Conservation (phyloP, 2,888 invertebrate genomes). For the Teinopalpus imperialis region DNA sequence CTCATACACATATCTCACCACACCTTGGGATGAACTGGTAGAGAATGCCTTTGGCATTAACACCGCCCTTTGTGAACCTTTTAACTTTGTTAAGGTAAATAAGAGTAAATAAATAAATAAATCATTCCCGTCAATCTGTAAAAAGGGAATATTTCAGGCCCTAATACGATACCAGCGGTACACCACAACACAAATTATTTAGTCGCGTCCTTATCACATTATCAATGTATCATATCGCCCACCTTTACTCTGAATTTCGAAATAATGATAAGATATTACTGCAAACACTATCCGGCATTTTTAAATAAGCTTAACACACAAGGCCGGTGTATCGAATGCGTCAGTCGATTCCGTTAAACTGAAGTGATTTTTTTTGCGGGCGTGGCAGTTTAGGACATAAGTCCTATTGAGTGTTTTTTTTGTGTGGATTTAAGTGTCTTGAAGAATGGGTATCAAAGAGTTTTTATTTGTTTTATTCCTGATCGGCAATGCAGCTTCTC, state of each 20-base stretch:
- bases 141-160: not conserved
- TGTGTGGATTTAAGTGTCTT: constrained; percentile 35
- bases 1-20: too few relatives aligned
- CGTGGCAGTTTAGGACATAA: constrained; percentile 26
- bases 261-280: constrained; percentile 62
- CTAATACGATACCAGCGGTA: constrained; percentile 4
- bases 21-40: too few relatives aligned
- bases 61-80: too few relatives aligned
- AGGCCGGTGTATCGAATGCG: constrained; percentile 44
- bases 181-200: constrained; percentile 13
- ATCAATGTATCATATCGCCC: constrained; percentile 46
- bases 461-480: constrained; percentile 40
- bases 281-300: constrained; percentile 42
- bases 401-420: constrained; percentile 30
- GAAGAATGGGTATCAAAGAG: constrained; percentile 47
- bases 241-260: constrained; percentile 72
- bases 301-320: constrained; percentile 45
- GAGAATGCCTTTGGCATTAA: too few relatives aligned
- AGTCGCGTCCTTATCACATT: constrained; percentile 27
- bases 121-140: too few relatives aligned
- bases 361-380: constrained; percentile 28
- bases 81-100: too few relatives aligned
- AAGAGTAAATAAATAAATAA: too few relatives aligned
- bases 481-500: constrained; percentile 44
- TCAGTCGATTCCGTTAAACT: constrained; percentile 32